Base-by-base conservation (phyloP, 2,888 invertebrate genomes). In the Acanthosepion lycidas region DNA sequence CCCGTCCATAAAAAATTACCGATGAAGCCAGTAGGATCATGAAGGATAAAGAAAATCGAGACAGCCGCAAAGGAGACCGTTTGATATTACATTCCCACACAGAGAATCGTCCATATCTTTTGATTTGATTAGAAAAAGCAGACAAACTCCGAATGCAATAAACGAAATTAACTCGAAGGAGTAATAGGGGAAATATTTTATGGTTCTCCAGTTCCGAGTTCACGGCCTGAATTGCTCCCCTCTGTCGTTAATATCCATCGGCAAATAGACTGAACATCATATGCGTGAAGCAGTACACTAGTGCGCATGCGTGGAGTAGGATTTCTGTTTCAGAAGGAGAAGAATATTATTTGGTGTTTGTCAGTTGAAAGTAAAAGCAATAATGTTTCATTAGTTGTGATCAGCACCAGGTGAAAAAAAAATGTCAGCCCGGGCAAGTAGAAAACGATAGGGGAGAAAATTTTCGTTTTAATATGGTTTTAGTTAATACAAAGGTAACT, bases 41-140 rank as follows among this genome's bases (percentile, higher is more conserved):
- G 78, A n/a, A 78, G 78, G n/a, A 78, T n/a, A n/a, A 78, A 78
- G n/a, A 78, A 78, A 78, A 78, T 15, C 33, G 78, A 78, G n/a
- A 78, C n/a, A n/a, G 78, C 33, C 78, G 78, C 78, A 78, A 78
- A 78, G 78, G 33, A 33, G 78, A 78, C n/a, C n/a, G 33, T 78
- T 78, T 78, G 78, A 78, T 78, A 78, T 78, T 78, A 78, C n/a
- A n/a, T 78, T 78, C 78, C 78, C n/a, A n/a, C 78, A 33, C 78
- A 33, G n/a, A 78, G 78, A 78, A 78, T 78, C 33, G n/a, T 78
- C 78, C 78, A 78, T 78, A 78, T 78, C 78, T 78, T 78, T 78
- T 78, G 78, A 78, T 78, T 78, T 78, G n/a, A 78, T 78, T 78
- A 78, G 78, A 78, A 78, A 78, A 78, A 78, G 78, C 78, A 78